These are phyloP conservation scores for Arge pagana DNA, from an alignment of 2,888 invertebrate genomes.

Conservation along the genomic window DNA sequence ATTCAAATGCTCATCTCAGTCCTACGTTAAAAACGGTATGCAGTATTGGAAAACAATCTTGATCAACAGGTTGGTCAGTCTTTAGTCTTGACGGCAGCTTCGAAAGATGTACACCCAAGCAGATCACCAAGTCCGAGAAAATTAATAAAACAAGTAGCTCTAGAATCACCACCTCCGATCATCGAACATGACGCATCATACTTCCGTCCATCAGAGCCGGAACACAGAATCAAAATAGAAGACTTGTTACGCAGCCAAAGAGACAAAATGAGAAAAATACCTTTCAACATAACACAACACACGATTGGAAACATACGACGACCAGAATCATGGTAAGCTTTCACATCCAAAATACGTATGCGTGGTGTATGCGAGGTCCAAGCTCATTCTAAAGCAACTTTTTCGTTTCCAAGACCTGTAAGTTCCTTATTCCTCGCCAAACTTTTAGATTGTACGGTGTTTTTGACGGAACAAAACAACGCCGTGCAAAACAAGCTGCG, in stretches of 20 bases:
- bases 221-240: constrained; percentile 43
- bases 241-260: constrained; percentile 58
- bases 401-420: too few species aligned
- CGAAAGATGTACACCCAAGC: constrained; percentile 43
- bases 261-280: constrained; percentile 61
- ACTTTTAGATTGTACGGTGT: too few species aligned
- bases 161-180: constrained; percentile 67
- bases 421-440: too few species aligned
- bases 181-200: constrained; percentile 44
- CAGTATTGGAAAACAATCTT: too few species aligned
- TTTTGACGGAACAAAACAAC: too few species aligned
- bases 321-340: constrained; percentile 45
- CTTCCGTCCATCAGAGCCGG: constrained; percentile 42
- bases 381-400: too few species aligned
- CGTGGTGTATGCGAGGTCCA: too few species aligned
- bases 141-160: constrained; percentile 72
- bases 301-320: constrained; percentile 57
- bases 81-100: constrained; percentile 34
- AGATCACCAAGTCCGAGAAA: constrained; percentile 69
- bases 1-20: too few species aligned
- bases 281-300: constrained; percentile 58
- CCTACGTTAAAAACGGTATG: too few species aligned
- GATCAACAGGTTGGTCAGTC: too few species aligned
- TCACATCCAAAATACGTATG: too few species aligned
- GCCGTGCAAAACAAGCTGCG: too few species aligned